Base-by-base conservation (phyloP, 2,113 vertebrate genomes). In the Nothocercus nigrocapillus region DNA sequence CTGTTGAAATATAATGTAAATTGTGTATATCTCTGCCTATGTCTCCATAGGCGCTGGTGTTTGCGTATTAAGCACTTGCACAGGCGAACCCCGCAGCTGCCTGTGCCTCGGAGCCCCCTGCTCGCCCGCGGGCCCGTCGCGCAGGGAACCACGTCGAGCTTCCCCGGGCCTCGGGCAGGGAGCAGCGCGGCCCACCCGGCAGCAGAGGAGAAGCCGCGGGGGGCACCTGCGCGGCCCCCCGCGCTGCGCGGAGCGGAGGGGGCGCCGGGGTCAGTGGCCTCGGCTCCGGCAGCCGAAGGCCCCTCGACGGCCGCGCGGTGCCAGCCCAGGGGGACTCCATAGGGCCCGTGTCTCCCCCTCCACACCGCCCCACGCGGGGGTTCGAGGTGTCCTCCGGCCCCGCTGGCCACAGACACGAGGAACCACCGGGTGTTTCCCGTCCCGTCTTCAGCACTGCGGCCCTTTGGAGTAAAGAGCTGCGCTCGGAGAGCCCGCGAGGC, bases 201-300 rank as follows among this genome's bases (percentile, higher is more conserved):
- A 56, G 24, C 9, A 69, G 22, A 12, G 74, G 80, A 63, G 81
- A 5, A 30, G 54, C 54, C 30, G 5, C 8, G 54, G 54, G 8
- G 54, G 19, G 53, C 47, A 49, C 47, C 47, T 49, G 47, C 47
- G 20, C 47, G 47, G 9, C 53, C 53, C 27, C 25, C 27, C 53
- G 53, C 53, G 53, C 25, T 15, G 53, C 53, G 27, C 27, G 27
- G 53, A 28, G 53, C 24, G 9, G 9, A 13, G 51, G 3, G 25
- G 93, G 62, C 53, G 58, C 19, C n/a, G 87, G 47, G 96, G 92
- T 95, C 95, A 95, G 95, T 92, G 86, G 74, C 88, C 83, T 86
- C 77, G 84, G 90, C 91, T 47, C 70, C 62, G 56, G 80, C 88
- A 75, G 56, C 64, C 67, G 28, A 3, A 42, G 27, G 21, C 27